Percentiles rank a stretch among this genome's conserved stretches.
Evolutionary conservation across 1,140 invertebrate genomes (phyloP).

Genomic region (Procambarus clarkii): DNA sequence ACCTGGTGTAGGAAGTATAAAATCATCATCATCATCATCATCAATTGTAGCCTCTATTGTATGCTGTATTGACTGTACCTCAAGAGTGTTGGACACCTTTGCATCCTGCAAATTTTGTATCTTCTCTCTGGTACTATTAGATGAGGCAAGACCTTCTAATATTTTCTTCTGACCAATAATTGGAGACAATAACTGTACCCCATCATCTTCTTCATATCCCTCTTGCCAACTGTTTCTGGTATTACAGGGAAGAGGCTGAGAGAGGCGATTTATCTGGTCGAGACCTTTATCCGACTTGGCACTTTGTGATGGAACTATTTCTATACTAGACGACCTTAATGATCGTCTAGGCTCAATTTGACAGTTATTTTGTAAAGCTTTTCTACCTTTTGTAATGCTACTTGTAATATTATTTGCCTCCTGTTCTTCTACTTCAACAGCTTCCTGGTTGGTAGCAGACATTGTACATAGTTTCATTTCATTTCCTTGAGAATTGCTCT

Average conservation of each 20-base stretch:
- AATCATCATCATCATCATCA: background rate
- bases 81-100: background rate
- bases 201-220: background rate
- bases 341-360: background rate
- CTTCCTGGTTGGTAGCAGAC: background rate
- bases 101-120: background rate
- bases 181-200: background rate
- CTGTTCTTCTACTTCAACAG: background rate
- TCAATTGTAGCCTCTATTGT: background rate
- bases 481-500: background rate
- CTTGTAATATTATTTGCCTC: background rate
- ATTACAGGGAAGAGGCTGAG: background rate
- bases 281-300: background rate
- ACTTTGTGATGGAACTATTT: conserved; percentile 14
- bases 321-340: background rate
- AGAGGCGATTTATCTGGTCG: background rate
- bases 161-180: background rate
- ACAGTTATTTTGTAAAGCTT: background rate
- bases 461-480: background rate
- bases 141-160: background rate
- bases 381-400: background rate
- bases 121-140: background rate
- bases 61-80: background rate
- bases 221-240: background rate
- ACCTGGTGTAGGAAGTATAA: background rate